Base-by-base conservation (phyloP, 2,797 vertebrate genomes). In the Amazona ochrocephala region DNA sequence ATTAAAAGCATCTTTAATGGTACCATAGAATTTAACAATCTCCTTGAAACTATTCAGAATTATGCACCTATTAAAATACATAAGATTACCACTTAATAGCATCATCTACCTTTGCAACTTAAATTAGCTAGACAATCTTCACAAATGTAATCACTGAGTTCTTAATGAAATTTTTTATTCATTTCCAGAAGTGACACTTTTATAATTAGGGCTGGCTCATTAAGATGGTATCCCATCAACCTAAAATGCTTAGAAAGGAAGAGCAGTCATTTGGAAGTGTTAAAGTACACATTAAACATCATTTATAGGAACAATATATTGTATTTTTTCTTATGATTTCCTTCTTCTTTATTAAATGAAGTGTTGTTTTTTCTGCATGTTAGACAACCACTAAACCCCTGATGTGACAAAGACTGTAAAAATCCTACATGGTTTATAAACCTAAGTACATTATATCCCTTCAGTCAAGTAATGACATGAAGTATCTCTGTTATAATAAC, bases 31-130 rank as follows among this genome's bases (percentile, higher is more conserved):
- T 85, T 93, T 79, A 90, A 95, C 16, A 88, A 39, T 34, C 42
- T 91, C 62, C 60, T 84, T 88, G 29, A 67, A 95, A 93, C 79
- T 47, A 86, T 32, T 72, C 48, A 83, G 77, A 93, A 89, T 96
- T 95, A 89, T 21, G 87, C 37, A 95, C 89, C 30, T 92, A 88
- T 94, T 95, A 95, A 97, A 97, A 97, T 91, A 67, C 67, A 94
- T n/a, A 34, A 96, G 77, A 93, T 90, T 93, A 89, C 37, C 72
- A 34, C 41, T 85, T 78, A 91, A 84, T 60, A 87, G 51, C 34
- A 80, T 61, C 72, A 72, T 89, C 68, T 85, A 94, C 47, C 47
- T 56, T 88, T 86, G 62, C 84, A 95, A 94, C 71, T 82, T 91
- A 95, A 94, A 91, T 96, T 76, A 95, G 53, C 34, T 48, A 65